Evolutionary conservation across 2,113 vertebrate species (phyloP).

Genomic region (Grammomys dolichurus): DNA sequence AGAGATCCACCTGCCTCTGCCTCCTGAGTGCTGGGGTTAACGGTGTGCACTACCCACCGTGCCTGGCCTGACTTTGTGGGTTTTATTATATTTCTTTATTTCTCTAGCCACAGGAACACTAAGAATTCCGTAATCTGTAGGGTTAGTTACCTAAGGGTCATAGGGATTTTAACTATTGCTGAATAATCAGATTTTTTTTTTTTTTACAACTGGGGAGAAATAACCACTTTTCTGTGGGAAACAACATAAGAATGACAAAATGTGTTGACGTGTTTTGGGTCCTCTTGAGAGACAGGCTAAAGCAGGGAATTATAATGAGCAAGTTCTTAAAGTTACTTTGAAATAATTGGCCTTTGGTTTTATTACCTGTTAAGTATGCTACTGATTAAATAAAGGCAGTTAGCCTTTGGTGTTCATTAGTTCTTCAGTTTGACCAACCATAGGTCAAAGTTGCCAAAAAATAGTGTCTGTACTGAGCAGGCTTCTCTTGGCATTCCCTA

Average conservation of each 20-base stretch:
- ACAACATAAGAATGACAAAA: slow-evolving; percentile 27
- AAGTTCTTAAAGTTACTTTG: slow-evolving; percentile 38
- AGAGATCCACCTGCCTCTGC: background rate
- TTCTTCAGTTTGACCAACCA: background rate
- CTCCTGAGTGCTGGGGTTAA: background rate
- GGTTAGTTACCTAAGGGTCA: slow-evolving; percentile 22
- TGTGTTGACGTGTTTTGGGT: slow-evolving; percentile 15
- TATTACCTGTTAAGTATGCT: slow-evolving; percentile 1
- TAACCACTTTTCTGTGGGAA: slow-evolving; percentile 9
- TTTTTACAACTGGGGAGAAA: slow-evolving; percentile 46
- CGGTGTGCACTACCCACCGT: background rate
- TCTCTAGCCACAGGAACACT: background rate
- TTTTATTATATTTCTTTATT: background rate
- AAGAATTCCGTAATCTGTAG: background rate
- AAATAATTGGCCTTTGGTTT: slow-evolving; percentile 37
- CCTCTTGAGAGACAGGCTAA: slow-evolving; percentile 47
- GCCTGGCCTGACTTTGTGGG: background rate
- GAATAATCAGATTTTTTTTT: background rate
- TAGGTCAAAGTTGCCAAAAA: background rate
- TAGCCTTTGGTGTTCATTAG: background rate
- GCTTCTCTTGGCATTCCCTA: background rate
- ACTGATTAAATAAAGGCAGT: background rate
- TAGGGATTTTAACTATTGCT: slow-evolving; percentile 39
- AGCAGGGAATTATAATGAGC: background rate
- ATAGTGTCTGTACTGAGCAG: background rate